Conservation (phyloP, 2,797 vertebrate genomes). For the Pelodytes ibericus region DNA sequence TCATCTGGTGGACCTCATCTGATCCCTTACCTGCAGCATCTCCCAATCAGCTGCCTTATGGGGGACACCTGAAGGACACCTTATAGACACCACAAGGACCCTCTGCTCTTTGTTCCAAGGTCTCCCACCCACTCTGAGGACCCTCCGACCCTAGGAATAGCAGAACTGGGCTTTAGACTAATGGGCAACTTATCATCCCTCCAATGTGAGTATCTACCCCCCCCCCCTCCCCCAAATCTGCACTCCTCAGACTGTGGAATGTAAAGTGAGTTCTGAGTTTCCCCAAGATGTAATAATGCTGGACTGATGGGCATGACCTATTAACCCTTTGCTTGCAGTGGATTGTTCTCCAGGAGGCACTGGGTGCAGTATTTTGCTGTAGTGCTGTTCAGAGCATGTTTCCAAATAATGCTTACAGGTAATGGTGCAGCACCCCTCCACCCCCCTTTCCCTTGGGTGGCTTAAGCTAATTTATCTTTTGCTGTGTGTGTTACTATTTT, state of each 20-base stretch:
- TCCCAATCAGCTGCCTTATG: constrained; percentile 38
- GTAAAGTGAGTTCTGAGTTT: not conserved
- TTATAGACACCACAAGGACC: constrained; percentile 55
- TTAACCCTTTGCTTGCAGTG: not conserved
- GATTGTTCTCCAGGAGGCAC: not conserved
- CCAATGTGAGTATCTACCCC: constrained; percentile 77
- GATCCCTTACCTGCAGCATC: not conserved
- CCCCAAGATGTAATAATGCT: not conserved
- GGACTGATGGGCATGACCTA: not conserved
- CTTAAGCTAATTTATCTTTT: not conserved
- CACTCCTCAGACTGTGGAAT: not conserved
- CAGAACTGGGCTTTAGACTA: constrained; percentile 63
- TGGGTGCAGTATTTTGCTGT: too few species aligned
- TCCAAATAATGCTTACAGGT: not conserved
- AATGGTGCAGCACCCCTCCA: not conserved
- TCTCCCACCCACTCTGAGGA: constrained; percentile 59
- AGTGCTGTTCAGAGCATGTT: not conserved
- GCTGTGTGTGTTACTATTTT: not conserved
- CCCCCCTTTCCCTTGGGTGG: not conserved
- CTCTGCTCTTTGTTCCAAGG: constrained; percentile 44
- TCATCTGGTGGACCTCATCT: constrained; percentile 21
- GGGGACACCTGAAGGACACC: constrained; percentile 51
- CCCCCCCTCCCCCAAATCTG: not conserved
- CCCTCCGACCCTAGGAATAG: constrained; percentile 66
- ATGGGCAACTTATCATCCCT: constrained; percentile 86